A percentile compares a stretch with the other conserved stretches of the same genome.
These are phyloP conservation scores for Pelagia noctiluca DNA, from an alignment of 30 jellyfish, hydroid and myxozoan genomes.

Conservation along the genomic window DNA sequence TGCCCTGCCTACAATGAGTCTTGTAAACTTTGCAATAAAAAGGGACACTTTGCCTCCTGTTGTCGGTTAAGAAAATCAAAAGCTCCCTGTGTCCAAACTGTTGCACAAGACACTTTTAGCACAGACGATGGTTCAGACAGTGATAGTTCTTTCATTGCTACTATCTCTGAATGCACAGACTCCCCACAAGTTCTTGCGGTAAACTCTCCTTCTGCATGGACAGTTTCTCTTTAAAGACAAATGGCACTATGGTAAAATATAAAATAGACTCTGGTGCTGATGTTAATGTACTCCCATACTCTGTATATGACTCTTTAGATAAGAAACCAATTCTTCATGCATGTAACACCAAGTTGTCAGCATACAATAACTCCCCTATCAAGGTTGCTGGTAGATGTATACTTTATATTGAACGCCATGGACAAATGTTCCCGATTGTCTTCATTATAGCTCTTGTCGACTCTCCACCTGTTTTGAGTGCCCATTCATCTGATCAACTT, in stretches of 20 bases:
- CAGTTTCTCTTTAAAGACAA: slow-evolving; percentile 17
- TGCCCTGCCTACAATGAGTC: slow-evolving; percentile 45
- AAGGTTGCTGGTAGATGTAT: slow-evolving; percentile 38
- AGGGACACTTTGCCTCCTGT: background rate
- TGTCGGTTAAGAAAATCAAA: too few species aligned
- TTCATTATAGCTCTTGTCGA: slow-evolving; percentile 27
- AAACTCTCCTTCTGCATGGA: slow-evolving; percentile 38
- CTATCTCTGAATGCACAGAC: too few species aligned
- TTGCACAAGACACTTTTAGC: too few species aligned
- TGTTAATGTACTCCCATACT: slow-evolving; percentile 39
- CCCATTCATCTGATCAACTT: background rate
- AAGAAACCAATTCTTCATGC: slow-evolving; percentile 22
- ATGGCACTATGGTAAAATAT: slow-evolving; percentile 2
- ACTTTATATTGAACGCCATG: slow-evolving; percentile 24
- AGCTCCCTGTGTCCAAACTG: too few species aligned
- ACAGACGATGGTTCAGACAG: slow-evolving; percentile 21
- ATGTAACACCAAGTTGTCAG: slow-evolving; percentile 50
- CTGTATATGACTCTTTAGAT: slow-evolving; percentile 3
- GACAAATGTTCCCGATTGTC: slow-evolving; percentile 9
- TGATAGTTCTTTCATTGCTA: too few species aligned
- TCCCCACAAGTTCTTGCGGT: slow-evolving; percentile 29
- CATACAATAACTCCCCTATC: slow-evolving; percentile 32
- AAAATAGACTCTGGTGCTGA: slow-evolving; percentile 63
- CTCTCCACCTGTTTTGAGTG: slow-evolving; percentile 17
- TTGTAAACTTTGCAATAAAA: slow-evolving; percentile 22